phyloP scores from a whole-genome alignment of 2,113 vertebrate species.

The Periophthalmus modestus region DNA sequence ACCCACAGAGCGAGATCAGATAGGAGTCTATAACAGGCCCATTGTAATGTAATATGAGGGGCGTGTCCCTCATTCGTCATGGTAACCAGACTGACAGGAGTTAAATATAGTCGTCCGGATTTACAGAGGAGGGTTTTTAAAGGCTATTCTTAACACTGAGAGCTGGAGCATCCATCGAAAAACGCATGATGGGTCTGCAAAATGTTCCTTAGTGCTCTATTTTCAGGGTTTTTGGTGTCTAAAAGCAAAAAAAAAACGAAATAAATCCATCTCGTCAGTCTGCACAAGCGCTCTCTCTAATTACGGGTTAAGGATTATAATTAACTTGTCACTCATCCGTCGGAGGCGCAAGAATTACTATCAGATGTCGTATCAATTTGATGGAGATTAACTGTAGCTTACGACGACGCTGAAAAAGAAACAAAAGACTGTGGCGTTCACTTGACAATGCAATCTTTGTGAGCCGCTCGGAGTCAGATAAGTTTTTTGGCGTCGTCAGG shows the following conservation, averaged over 20 bases:
- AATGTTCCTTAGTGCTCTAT: too few species aligned
- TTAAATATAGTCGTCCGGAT: slow-evolving; percentile 74
- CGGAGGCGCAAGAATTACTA: slow-evolving; percentile 15
- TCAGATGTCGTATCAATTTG: slow-evolving; percentile 21
- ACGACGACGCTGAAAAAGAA: neutral
- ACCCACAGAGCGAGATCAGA: slow-evolving; percentile 57
- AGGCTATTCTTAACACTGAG: slow-evolving; percentile 68
- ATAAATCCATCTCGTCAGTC: slow-evolving; percentile 19
- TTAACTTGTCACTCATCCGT: slow-evolving; percentile 20
- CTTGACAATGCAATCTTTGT: neutral
- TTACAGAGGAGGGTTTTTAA: slow-evolving; percentile 63
- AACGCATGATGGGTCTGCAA: slow-evolving; percentile 31
- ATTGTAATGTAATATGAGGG: slow-evolving; percentile 68
- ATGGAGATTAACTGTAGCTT: neutral
- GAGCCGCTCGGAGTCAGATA: neutral
- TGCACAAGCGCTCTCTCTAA: slow-evolving; percentile 14
- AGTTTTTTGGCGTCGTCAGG: too few species aligned
- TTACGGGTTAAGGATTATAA: slow-evolving; percentile 20
- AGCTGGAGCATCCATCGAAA: slow-evolving; percentile 45
- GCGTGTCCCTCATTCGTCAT: slow-evolving; percentile 68
- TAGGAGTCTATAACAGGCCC: slow-evolving; percentile 55
- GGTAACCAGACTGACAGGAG: slow-evolving; percentile 69
- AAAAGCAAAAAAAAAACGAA: slow-evolving; percentile 8
- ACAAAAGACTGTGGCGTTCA: neutral
- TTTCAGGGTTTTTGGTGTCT: neutral